Evolutionary conservation across 37 sponge, comb jelly and placozoan genomes (phyloP), one percentile per base, ranked within the genome.

Genomic region (Cliona cf. orientalis): DNA sequence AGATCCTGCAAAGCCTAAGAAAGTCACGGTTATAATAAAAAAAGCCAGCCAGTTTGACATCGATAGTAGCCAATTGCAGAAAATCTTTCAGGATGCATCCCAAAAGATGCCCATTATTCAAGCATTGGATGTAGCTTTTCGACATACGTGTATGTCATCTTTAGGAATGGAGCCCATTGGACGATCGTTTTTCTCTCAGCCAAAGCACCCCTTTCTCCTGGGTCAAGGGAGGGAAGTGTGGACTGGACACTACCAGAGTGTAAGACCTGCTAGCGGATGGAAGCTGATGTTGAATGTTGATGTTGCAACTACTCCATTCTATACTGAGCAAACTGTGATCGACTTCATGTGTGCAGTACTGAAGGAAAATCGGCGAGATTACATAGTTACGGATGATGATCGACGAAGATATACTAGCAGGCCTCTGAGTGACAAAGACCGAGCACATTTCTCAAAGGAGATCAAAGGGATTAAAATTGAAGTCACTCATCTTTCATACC

Each of bases 261-360:
- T 80, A 14, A 29, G 86, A 3, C 93, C 93, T 19, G 42, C 58
- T n/a, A 92, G 84, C 68, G 46, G 62, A 25, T 87, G 88, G 93
- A 75, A 42, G 23, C 7, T 88, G 34, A 63, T 66, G 67, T 65
- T 92, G 19, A 92, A 87, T 80, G 36, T 92, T 46, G 89, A 92
- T 56, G 72, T 80, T 29, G 69, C 93, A 0, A 62, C 84, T 53
- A 91, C 95, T 36, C 91, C 95, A 5, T 95, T 95, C 81, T 95
- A 95, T 80, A 80, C 87, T 69, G 86, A 84, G 55, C 95, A 95
- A 71, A 58, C 84, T 29, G 95, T 95, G 3, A 49, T 85, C 29
- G 83, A 90, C 28, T 95, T 91, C 49, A 60, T 95, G 80, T 69
- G 63, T 21, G 72, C 80, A 60, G 64, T 78, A 9, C 39, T 85